Percentiles rank a stretch among this genome's conserved stretches.
Evolutionary conservation across 2,797 vertebrate genomes (phyloP).

Genomic region (Anniella stebbinsi): DNA sequence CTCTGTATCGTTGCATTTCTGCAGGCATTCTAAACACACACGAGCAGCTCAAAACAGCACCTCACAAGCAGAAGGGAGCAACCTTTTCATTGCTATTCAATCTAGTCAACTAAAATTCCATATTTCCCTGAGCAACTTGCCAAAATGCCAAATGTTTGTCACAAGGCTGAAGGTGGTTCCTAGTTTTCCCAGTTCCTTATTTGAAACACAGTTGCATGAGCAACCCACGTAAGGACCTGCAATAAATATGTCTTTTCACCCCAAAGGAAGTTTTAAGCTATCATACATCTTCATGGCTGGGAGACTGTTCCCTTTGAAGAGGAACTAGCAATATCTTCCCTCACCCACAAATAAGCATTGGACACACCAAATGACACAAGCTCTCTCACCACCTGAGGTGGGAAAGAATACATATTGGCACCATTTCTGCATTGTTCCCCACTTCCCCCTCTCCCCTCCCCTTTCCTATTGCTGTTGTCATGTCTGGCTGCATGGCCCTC

Average conservation of each 20-base stretch:
- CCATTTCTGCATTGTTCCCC: too few relatives aligned
- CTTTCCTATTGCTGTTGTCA: too few relatives aligned
- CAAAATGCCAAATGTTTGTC: background rate
- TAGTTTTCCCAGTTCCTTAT: background rate
- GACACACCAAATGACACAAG: background rate
- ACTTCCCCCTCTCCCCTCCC: too few relatives aligned
- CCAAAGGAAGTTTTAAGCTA: background rate
- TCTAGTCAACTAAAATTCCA: background rate
- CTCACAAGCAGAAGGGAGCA: background rate
- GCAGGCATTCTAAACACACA: background rate
- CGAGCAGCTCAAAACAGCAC: background rate
- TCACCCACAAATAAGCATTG: background rate
- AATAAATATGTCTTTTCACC: background rate
- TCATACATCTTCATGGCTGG: background rate
- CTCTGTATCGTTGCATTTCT: background rate
- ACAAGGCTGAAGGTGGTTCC: background rate
- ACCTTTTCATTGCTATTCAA: background rate
- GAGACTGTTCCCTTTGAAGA: background rate
- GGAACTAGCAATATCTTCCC: too few relatives aligned
- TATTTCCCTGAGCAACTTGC: background rate
- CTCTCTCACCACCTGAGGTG: too few relatives aligned
- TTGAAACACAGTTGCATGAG: background rate
- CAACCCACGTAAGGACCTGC: background rate
- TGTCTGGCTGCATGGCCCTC: too few relatives aligned
- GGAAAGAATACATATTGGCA: too few relatives aligned